These are phyloP conservation scores for Monomorium pharaonis DNA, from an alignment of 1,140 invertebrate species.

Conservation along the genomic window DNA sequence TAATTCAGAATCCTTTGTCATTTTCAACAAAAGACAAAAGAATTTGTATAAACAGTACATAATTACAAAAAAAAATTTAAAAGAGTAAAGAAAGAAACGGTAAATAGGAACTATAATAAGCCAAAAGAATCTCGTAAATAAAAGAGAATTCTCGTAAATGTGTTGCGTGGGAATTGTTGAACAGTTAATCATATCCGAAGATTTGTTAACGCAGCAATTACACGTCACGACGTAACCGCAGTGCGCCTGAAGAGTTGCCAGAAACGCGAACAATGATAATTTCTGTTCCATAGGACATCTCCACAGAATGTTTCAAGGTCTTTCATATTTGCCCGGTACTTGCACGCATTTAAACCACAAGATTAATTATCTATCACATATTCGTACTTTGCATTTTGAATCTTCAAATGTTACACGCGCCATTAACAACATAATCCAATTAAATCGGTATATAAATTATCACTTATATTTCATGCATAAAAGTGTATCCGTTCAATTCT, in stretches of 20 bases:
- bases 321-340: conserved; percentile 3
- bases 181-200: conserved; percentile 27
- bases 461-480: background rate
- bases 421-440: background rate
- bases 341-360: background rate
- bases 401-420: background rate
- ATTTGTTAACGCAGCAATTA: conserved; percentile 53
- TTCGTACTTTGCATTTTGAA: background rate
- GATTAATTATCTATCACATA: conserved; percentile 14
- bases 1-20: background rate
- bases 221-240: conserved; percentile 61
- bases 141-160: background rate
- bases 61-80: background rate
- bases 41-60: background rate
- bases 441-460: background rate
- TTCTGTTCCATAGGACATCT: conserved; percentile 54
- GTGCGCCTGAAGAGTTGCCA: conserved; percentile 69
- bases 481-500: background rate
- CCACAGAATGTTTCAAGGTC: conserved; percentile 39
- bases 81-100: background rate
- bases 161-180: conserved; percentile 24
- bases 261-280: conserved; percentile 52
- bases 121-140: conserved; percentile 10
- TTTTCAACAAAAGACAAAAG: background rate
- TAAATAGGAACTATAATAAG: background rate